Evolutionary conservation across 2,888 invertebrate species (phyloP).

Genomic region (Sphinx pinastri): DNA sequence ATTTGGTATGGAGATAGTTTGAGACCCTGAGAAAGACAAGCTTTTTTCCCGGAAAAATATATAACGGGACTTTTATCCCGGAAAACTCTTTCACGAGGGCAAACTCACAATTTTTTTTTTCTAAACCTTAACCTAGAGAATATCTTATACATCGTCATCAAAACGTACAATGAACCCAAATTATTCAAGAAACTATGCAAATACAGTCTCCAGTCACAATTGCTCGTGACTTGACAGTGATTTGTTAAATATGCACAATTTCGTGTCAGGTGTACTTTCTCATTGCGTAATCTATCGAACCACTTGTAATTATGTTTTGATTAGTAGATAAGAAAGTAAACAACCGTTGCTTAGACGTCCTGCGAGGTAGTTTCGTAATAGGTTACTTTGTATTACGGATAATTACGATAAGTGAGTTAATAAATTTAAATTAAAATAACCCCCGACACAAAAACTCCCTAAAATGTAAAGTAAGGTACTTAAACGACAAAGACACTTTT

Average conservation of each 20-base stretch:
- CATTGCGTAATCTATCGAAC: neutral
- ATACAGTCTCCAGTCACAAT: neutral
- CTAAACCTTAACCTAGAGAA: too few species aligned
- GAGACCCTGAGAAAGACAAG: too few species aligned
- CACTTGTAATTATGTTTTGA: conserved; percentile 17
- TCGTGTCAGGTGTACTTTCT: conserved; percentile 22
- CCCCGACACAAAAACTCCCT: too few species aligned
- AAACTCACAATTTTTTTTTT: too few species aligned
- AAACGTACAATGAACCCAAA: neutral
- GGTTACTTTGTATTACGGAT: conserved; percentile 3
- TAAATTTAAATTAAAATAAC: too few species aligned
- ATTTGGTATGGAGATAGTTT: too few species aligned
- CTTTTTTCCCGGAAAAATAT: too few species aligned
- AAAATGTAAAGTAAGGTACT: too few species aligned
- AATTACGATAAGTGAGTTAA: neutral
- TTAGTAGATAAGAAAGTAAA: conserved; percentile 20
- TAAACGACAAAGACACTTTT: too few species aligned
- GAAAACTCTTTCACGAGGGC: too few species aligned
- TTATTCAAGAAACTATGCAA: conserved; percentile 4
- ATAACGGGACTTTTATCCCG: too few species aligned
- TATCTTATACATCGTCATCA: too few species aligned
- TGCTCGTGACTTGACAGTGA: conserved; percentile 14
- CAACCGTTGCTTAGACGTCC: conserved; percentile 6
- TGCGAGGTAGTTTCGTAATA: conserved; percentile 1
- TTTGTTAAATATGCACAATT: conserved; percentile 15